Evolutionary conservation across 2,113 vertebrate species (phyloP).

Genomic region (Microtus montanus): DNA sequence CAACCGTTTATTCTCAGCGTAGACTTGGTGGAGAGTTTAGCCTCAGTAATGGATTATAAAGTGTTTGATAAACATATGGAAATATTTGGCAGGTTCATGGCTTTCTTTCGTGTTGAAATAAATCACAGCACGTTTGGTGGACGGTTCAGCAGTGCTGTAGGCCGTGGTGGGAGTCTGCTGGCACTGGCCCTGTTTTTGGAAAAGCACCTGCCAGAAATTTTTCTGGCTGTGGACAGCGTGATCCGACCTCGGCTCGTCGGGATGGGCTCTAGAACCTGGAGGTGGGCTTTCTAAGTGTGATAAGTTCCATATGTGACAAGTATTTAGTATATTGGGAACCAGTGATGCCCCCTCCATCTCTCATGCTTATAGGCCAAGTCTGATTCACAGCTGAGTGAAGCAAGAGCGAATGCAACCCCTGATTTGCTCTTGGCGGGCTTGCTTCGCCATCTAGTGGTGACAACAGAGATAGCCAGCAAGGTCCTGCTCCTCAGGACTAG

Average conservation of each 20-base stretch:
- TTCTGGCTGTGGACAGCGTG: conserved; percentile 50
- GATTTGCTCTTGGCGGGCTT: conserved; percentile 28
- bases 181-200: neutral
- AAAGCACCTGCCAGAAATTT: conserved; percentile 66
- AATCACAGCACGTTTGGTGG: conserved; percentile 33
- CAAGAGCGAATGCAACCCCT: too few relatives aligned
- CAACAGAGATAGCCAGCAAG: neutral
- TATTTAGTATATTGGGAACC: neutral
- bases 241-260: conserved; percentile 64
- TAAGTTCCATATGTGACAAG: conserved; percentile 59
- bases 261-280: conserved; percentile 14
- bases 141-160: conserved; percentile 37
- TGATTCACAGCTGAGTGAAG: conserved; percentile 7
- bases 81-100: conserved; percentile 47
- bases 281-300: conserved; percentile 56
- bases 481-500: too few relatives aligned
- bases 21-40: conserved; percentile 40
- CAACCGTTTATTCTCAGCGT: conserved; percentile 20
- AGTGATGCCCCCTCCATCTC: neutral
- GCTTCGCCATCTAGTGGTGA: conserved; percentile 79
- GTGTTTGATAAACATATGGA: conserved; percentile 71
- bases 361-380: neutral
- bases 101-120: conserved; percentile 54
- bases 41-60: conserved; percentile 46
- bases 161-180: conserved; percentile 50